Evolutionary conservation across 2,797 vertebrate genomes (phyloP).

Genomic region (Eidolon dupreanum): DNA sequence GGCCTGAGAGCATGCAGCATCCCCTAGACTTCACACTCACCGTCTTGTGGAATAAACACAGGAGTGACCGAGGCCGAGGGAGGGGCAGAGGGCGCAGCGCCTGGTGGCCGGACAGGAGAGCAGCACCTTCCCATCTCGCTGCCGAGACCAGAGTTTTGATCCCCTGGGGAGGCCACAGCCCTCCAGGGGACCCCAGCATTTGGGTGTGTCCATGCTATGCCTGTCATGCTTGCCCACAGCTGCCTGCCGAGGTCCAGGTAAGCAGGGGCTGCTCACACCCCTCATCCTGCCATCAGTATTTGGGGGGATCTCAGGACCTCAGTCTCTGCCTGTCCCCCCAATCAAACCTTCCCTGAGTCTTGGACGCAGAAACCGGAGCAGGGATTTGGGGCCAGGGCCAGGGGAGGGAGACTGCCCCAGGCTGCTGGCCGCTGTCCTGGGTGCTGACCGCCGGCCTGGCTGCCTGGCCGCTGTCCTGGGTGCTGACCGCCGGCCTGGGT

Average conservation of each 20-base stretch:
- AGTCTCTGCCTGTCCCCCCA: not conserved
- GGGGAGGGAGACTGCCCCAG: not conserved
- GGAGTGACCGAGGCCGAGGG: not conserved
- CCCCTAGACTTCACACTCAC: not conserved
- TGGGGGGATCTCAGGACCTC: not conserved
- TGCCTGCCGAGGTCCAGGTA: not conserved
- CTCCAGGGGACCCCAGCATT: fast-evolving
- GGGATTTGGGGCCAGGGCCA: not conserved
- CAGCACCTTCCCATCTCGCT: not conserved
- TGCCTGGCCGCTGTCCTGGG: too few species aligned
- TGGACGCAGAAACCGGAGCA: not conserved
- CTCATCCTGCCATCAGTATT: not conserved
- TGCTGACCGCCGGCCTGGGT: too few species aligned
- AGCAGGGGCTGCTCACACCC: not conserved
- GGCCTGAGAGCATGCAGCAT: not conserved
- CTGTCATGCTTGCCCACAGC: fast-evolving
- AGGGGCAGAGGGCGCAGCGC: not conserved
- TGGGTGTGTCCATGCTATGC: not conserved
- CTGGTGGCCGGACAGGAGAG: not conserved
- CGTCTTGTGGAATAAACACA: not conserved
- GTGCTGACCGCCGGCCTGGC: too few species aligned
- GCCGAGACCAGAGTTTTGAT: not conserved
- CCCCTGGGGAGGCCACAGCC: not conserved
- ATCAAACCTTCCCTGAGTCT: not conserved
- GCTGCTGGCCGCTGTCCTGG: not conserved